These are phyloP conservation scores for Lochmaea crataegi DNA, from an alignment of 2,888 invertebrate species.

Conservation along the genomic window DNA sequence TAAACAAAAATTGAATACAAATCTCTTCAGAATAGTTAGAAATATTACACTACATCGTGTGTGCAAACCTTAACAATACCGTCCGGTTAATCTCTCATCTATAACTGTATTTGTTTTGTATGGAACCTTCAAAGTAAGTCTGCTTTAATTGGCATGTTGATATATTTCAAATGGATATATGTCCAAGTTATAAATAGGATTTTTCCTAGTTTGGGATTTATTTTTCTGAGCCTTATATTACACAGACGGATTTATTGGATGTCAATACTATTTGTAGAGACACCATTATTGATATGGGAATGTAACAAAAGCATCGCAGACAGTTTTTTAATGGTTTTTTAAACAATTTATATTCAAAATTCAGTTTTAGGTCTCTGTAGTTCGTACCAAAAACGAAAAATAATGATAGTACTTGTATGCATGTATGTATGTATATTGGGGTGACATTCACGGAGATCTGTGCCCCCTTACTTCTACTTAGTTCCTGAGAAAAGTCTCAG, in stretches of 20 bases:
- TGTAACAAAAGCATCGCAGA: background rate
- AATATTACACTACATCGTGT: background rate
- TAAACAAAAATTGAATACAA: too few relatives aligned
- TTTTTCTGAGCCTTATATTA: background rate
- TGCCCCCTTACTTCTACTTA: too few relatives aligned
- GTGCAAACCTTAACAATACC: background rate
- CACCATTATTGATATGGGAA: background rate
- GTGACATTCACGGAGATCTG: too few relatives aligned
- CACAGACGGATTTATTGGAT: background rate
- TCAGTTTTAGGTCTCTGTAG: too few relatives aligned
- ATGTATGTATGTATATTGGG: too few relatives aligned
- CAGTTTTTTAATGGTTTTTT: background rate
- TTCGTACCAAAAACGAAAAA: too few relatives aligned
- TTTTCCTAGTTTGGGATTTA: background rate
- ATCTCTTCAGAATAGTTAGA: too few relatives aligned
- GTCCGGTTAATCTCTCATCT: background rate
- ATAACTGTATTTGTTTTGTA: background rate
- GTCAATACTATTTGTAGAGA: slow-evolving; percentile 14
- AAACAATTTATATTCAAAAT: too few relatives aligned
- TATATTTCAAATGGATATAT: background rate
- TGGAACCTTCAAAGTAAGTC: background rate
- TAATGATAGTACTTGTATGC: too few relatives aligned
- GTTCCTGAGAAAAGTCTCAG: too few relatives aligned
- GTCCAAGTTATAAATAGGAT: background rate
- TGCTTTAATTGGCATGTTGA: slow-evolving; percentile 1